phyloP scores from a whole-genome alignment of 2,113 vertebrate species.

The Caloenas nicobarica region DNA sequence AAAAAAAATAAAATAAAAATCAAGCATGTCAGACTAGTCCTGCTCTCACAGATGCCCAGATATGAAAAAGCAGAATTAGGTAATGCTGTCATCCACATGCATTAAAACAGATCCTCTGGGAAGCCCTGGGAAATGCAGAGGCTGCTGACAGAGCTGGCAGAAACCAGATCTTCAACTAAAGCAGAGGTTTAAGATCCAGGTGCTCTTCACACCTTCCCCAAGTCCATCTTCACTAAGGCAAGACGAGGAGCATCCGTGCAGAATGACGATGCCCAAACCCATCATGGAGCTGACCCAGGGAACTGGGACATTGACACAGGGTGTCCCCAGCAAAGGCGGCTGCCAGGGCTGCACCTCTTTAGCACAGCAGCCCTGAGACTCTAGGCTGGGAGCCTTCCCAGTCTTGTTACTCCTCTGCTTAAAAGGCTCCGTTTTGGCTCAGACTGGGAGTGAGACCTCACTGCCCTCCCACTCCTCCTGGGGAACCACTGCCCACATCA shows the following conservation, averaged over 20 bases:
- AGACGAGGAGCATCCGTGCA: background rate
- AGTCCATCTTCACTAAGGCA: background rate
- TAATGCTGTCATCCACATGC: background rate
- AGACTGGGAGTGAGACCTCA: background rate
- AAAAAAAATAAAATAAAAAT: background rate
- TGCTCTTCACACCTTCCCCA: background rate
- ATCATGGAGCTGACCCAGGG: rapidly evolving
- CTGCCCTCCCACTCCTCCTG: background rate
- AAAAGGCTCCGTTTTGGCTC: background rate
- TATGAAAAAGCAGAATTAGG: background rate
- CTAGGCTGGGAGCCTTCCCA: background rate
- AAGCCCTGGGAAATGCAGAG: background rate
- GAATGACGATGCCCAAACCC: rapidly evolving
- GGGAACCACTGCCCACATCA: background rate
- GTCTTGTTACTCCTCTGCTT: background rate
- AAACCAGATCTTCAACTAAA: background rate
- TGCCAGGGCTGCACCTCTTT: background rate
- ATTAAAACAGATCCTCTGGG: background rate
- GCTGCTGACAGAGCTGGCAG: background rate
- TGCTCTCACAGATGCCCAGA: background rate
- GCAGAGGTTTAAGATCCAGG: background rate
- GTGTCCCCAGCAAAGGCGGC: rapidly evolving
- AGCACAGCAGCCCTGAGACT: background rate
- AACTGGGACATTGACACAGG: rapidly evolving
- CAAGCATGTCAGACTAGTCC: background rate